Conservation (phyloP, 2,888 invertebrate species). For the Stomorhina lunata region DNA sequence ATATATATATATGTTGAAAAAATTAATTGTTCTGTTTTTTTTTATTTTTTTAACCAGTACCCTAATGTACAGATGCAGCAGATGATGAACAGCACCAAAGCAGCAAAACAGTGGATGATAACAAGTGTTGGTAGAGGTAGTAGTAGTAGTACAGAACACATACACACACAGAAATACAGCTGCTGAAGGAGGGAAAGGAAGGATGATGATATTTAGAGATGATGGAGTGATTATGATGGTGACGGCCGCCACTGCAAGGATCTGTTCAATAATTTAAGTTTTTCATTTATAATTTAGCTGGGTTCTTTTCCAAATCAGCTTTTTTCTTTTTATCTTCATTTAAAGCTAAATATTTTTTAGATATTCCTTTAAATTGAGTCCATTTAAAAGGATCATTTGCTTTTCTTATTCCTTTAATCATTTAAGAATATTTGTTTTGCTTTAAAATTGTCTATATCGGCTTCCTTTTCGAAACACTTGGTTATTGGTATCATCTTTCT, state of each 20-base stretch:
- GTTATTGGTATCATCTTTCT: too few species aligned
- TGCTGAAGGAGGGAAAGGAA: slow-evolving; percentile 37
- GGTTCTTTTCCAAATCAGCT: too few species aligned
- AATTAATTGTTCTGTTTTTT: slow-evolving; percentile 65
- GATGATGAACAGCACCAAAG: slow-evolving; percentile 69
- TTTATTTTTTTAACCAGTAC: slow-evolving; percentile 78
- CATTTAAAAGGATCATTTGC: too few species aligned
- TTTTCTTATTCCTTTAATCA: too few species aligned
- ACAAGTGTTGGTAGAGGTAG: slow-evolving; percentile 57
- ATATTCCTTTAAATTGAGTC: not conserved
- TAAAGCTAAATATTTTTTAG: not conserved
- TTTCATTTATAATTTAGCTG: not conserved
- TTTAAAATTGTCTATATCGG: too few species aligned
- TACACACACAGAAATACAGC: slow-evolving; percentile 41
- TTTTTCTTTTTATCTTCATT: not conserved
- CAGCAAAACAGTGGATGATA: slow-evolving; percentile 58
- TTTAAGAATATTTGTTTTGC: too few species aligned
- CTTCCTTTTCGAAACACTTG: too few species aligned
- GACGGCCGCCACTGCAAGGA: slow-evolving; percentile 17
- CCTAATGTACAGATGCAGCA: slow-evolving; percentile 77
- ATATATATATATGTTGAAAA: slow-evolving; percentile 48
- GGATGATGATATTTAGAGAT: slow-evolving; percentile 66
- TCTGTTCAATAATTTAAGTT: not conserved
- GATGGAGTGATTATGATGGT: slow-evolving; percentile 50
- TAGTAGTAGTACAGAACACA: slow-evolving; percentile 37